Conservation (phyloP, 1,140 invertebrate genomes). For the Zaprionus ghesquierei region DNA sequence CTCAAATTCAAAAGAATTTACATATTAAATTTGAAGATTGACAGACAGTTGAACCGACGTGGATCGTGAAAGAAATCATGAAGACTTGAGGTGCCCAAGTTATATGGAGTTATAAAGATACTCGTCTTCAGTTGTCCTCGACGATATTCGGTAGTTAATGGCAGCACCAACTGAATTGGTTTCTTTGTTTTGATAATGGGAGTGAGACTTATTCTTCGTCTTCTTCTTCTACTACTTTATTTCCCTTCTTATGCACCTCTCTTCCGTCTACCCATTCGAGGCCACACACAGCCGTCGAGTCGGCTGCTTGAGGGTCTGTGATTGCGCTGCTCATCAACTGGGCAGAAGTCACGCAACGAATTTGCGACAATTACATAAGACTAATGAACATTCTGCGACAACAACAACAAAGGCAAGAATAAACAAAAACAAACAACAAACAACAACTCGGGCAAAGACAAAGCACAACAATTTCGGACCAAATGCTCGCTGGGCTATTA, state of each 20-base stretch:
- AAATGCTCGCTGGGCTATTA: slow-evolving; percentile 31
- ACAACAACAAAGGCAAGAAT: too few relatives aligned
- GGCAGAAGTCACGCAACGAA: slow-evolving; percentile 42
- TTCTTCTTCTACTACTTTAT: background rate
- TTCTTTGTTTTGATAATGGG: background rate
- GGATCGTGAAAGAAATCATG: background rate
- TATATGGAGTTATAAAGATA: background rate
- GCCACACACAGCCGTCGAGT: background rate
- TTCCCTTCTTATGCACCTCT: background rate
- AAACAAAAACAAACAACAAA: too few relatives aligned
- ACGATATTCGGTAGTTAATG: background rate
- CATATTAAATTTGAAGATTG: background rate
- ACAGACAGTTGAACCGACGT: background rate
- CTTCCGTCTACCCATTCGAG: background rate
- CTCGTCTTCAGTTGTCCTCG: background rate
- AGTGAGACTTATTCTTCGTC: background rate
- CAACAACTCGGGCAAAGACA: background rate
- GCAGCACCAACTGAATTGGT: background rate
- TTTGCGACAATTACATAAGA: slow-evolving; percentile 43
- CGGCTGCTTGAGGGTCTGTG: background rate
- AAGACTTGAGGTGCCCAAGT: background rate
- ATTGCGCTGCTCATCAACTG: slow-evolving; percentile 20
- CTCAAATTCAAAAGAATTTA: background rate
- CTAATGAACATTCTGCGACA: slow-evolving; percentile 32
- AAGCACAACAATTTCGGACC: slow-evolving; percentile 20